Evolutionary conservation across 2,888 invertebrate genomes (phyloP).

Genomic region (Andrena fulva): DNA sequence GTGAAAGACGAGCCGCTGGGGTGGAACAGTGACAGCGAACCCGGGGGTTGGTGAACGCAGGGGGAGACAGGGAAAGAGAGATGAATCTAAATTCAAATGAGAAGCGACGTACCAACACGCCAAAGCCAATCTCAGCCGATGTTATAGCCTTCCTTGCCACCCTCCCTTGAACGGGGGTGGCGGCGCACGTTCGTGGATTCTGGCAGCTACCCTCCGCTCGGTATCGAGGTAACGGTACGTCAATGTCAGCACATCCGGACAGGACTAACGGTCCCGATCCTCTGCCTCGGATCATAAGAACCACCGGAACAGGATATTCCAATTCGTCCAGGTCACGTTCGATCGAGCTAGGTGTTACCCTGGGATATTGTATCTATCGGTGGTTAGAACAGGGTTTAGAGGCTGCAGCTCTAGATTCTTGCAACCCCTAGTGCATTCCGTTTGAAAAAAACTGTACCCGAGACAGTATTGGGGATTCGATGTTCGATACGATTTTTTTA

Average conservation of each 20-base stretch:
- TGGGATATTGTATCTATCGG: conserved; percentile 44
- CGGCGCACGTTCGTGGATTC: conserved; percentile 35
- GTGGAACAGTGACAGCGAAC: neutral
- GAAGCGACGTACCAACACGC: conserved; percentile 76
- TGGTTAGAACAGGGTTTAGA: conserved; percentile 36
- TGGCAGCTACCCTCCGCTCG: conserved; percentile 46
- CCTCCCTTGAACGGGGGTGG: conserved; percentile 38
- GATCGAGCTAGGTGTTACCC: conserved; percentile 45
- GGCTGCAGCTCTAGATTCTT: neutral
- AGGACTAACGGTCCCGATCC: conserved; percentile 63
- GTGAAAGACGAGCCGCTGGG: neutral
- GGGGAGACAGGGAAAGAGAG: conserved; percentile 54
- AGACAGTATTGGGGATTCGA: neutral
- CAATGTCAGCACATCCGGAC: conserved; percentile 70
- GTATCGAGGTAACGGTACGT: conserved; percentile 73
- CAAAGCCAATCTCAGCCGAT: conserved; percentile 78
- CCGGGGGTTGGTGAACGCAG: neutral
- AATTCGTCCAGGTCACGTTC: conserved; percentile 56
- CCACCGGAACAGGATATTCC: conserved; percentile 42
- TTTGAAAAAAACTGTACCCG: neutral
- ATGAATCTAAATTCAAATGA: conserved; percentile 83
- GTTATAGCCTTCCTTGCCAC: conserved; percentile 74
- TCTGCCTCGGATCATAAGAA: conserved; percentile 58
- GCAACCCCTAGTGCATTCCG: neutral
- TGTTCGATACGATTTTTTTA: neutral